phyloP scores from a whole-genome alignment of 2,888 invertebrate genomes.

The Ichneumoninae sp. region DNA sequence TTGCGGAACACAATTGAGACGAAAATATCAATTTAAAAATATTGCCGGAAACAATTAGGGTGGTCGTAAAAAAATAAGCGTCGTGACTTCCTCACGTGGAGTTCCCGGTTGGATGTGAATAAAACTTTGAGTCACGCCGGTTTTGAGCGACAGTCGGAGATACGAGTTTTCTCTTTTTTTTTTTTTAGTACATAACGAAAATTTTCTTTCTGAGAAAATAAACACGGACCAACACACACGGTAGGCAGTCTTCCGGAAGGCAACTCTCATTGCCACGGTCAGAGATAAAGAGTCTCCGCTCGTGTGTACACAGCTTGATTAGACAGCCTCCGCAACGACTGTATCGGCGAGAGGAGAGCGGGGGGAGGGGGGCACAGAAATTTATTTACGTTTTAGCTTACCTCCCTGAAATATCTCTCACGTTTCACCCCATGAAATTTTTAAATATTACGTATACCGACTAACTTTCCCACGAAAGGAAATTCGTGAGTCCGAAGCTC shows the following conservation, averaged over 20 bases:
- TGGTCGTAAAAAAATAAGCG: constrained; percentile 20
- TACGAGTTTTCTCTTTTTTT: constrained; percentile 23
- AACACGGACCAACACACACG: constrained; percentile 32
- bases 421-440: constrained; percentile 55
- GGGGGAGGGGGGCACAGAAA: constrained; percentile 15
- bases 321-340: constrained; percentile 41
- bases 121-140: constrained; percentile 6
- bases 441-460: constrained; percentile 30
- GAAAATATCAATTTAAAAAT: constrained; percentile 10
- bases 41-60: constrained; percentile 42
- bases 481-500: constrained; percentile 16
- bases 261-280: constrained; percentile 62
- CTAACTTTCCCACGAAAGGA: constrained; percentile 43
- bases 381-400: constrained; percentile 60
- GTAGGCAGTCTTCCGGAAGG: constrained; percentile 57
- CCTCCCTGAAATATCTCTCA: constrained; percentile 50
- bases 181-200: constrained; percentile 23
- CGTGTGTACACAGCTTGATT: constrained; percentile 66
- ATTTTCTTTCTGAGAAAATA: constrained; percentile 55
- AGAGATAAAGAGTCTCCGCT: constrained; percentile 57
- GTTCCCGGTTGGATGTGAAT: constrained; percentile 14
- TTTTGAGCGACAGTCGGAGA: not conserved
- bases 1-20: constrained; percentile 21
- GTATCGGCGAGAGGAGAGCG: not conserved
- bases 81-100: not conserved